Conservation (phyloP, 2,113 vertebrate species). For the Psilopogon haemacephalus region DNA sequence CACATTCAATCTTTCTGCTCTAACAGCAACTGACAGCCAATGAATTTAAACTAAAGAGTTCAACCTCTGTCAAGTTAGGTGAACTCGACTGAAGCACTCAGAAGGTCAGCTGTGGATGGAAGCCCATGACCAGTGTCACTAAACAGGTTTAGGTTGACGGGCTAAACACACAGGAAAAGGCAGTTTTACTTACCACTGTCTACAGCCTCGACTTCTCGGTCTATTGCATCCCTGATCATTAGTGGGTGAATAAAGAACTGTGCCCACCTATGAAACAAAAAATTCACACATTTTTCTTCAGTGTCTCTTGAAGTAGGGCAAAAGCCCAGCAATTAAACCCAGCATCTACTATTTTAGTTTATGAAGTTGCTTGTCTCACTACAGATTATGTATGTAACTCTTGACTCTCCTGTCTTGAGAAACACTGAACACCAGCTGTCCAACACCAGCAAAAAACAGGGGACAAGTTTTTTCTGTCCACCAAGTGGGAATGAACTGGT, state of each 20-base stretch:
- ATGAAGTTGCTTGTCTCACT: background rate
- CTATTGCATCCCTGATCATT: constrained; percentile 94
- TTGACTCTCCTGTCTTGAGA: background rate
- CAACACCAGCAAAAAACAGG: background rate
- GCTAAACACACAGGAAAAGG: background rate
- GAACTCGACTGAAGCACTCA: background rate
- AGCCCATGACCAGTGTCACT: background rate
- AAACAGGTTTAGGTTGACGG: background rate
- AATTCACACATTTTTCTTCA: background rate
- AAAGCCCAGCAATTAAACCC: background rate
- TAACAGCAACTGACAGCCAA: background rate
- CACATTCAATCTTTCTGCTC: background rate
- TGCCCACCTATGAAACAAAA: constrained; percentile 85
- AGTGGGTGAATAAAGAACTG: constrained; percentile 96
- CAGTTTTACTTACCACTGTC: constrained; percentile 88
- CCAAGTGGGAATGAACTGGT: background rate
- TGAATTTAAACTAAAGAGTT: background rate
- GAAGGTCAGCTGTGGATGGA: background rate
- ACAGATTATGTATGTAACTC: background rate
- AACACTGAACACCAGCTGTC: background rate
- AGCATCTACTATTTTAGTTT: background rate
- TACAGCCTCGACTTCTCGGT: constrained; percentile 95
- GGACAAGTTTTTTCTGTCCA: background rate
- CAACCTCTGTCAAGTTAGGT: background rate
- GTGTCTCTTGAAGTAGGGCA: background rate